Evolutionary conservation across 2,797 vertebrate species (phyloP).

Genomic region (Peromyscus attwateri): DNA sequence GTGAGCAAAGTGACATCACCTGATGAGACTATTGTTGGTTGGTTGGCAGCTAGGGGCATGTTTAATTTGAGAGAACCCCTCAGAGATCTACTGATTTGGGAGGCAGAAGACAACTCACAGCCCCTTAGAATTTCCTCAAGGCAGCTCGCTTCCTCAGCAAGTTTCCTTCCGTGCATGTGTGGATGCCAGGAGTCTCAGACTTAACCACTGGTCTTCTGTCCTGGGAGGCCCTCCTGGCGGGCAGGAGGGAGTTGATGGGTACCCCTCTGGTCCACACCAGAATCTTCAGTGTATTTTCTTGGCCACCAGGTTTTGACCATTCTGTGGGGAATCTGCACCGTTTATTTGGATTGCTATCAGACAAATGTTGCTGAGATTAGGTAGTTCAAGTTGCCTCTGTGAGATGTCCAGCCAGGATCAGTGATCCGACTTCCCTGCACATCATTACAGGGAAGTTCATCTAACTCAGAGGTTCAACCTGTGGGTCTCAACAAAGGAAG

Average conservation of each 20-base stretch:
- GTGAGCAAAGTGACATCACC: background rate
- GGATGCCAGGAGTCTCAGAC: background rate
- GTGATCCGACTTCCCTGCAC: background rate
- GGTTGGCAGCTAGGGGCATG: background rate
- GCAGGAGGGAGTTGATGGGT: background rate
- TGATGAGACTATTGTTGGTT: background rate
- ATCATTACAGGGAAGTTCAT: background rate
- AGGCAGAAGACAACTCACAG: background rate
- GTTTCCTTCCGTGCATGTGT: background rate
- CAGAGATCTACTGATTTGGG: background rate
- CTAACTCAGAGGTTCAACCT: background rate
- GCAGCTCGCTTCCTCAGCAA: background rate
- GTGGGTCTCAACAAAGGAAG: background rate
- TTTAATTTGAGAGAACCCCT: background rate
- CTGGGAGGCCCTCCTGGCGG: background rate
- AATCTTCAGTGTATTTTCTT: constrained; percentile 8
- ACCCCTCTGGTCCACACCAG: background rate
- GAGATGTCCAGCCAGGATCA: background rate
- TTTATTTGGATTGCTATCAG: background rate
- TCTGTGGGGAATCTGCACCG: background rate
- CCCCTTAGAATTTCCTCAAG: background rate
- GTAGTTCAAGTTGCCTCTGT: background rate
- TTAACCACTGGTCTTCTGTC: background rate
- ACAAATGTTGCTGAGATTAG: background rate
- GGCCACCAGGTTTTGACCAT: background rate